A percentile compares a stretch with the other conserved stretches of the same genome.
Conservation (phyloP, 2,113 vertebrate species). For the human region DNA sequence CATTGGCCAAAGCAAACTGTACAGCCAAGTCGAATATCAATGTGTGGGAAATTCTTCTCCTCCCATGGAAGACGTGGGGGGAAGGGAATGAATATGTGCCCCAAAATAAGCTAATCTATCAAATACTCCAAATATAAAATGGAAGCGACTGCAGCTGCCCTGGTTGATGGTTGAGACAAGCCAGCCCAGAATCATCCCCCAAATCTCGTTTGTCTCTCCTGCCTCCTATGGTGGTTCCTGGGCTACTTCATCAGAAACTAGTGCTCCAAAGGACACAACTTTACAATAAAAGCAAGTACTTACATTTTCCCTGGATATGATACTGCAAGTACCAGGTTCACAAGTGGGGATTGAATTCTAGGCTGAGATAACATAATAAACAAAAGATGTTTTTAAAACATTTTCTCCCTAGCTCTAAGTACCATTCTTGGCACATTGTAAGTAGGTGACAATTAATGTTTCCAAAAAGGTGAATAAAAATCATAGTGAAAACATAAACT, state of each 20-base stretch:
- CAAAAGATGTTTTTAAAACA: not conserved
- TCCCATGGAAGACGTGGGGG: not conserved
- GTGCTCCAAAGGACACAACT: not conserved
- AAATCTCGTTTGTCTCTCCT: not conserved
- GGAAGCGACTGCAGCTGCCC: not conserved
- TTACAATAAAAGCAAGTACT: conserved; percentile 11
- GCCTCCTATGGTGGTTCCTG: not conserved
- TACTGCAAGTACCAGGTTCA: not conserved
- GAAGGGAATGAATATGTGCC: not conserved
- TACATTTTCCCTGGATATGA: not conserved
- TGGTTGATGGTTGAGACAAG: not conserved
- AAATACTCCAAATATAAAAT: not conserved
- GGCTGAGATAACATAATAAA: not conserved
- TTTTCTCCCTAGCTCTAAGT: not conserved
- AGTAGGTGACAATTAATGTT: not conserved
- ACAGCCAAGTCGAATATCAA: not conserved
- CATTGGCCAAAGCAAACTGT: not conserved
- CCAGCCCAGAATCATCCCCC: not conserved
- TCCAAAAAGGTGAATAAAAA: conserved; percentile 17
- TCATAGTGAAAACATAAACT: not conserved
- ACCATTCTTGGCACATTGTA: not conserved
- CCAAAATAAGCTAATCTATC: not conserved
- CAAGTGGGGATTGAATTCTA: not conserved
- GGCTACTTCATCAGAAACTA: not conserved
- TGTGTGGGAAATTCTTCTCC: not conserved